These are phyloP conservation scores for Rhinoptilus africanus DNA, from an alignment of 2,113 vertebrate species.

Conservation along the genomic window DNA sequence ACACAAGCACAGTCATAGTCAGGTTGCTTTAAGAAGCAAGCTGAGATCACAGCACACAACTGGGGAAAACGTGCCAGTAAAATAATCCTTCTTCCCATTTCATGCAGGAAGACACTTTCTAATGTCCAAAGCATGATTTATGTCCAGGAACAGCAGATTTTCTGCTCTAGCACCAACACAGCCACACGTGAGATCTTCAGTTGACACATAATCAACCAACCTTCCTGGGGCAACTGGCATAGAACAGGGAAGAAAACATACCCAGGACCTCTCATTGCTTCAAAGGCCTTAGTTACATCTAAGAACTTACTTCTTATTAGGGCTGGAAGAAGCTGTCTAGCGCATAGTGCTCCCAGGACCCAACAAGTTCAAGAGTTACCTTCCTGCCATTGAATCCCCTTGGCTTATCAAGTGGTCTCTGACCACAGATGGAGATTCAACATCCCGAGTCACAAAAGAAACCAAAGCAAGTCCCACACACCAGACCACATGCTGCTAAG, in stretches of 20 bases:
- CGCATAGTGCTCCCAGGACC: not conserved
- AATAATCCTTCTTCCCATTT: not conserved
- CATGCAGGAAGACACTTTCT: not conserved
- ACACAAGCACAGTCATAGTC: not conserved
- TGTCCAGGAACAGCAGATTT: not conserved
- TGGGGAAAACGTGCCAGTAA: not conserved
- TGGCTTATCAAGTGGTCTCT: not conserved
- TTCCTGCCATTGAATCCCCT: not conserved
- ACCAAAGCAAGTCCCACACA: not conserved
- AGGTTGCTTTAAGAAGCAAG: not conserved
- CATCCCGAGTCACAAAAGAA: not conserved
- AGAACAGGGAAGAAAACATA: not conserved
- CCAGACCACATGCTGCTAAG: not conserved
- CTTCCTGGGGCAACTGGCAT: not conserved
- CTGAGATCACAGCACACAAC: not conserved
- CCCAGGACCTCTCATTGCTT: not conserved
- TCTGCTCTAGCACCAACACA: not conserved
- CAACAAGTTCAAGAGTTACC: not conserved
- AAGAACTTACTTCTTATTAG: not conserved
- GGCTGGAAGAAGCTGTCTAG: not conserved
- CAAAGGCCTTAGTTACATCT: accelerated
- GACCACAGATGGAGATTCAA: not conserved
- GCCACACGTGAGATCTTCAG: not conserved
- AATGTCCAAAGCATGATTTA: not conserved
- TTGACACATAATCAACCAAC: accelerated